Evolutionary conservation across 2,888 invertebrate species (phyloP), one percentile per base, ranked within the genome.

Genomic region (Asteroscopus sphinx): DNA sequence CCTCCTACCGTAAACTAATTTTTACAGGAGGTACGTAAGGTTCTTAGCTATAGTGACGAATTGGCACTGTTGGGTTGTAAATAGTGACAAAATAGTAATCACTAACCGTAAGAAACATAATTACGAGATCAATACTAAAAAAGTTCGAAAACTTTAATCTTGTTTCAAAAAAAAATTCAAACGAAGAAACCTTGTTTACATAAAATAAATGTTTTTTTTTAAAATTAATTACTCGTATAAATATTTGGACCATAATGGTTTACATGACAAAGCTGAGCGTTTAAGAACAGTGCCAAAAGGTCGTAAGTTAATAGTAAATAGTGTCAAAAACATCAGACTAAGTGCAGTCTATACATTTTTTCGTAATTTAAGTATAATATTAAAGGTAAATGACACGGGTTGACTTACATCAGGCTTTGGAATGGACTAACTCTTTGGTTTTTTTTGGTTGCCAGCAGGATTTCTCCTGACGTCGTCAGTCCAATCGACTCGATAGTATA

Each of bases 291-390:
- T 73, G 73, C 69, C 76, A 69, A 45, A 13, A 12, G 1, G 53
- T 62, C 61, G 36, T 26, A 17, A 6, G 35, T 33, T 28, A 44
- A 81, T 76, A 71, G 82, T 83, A 86, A 86, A 57, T 13, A 82
- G 67, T 75, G 65, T 82, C 76, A 78, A 85, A 86, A 85, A 83
- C 33, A 69, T 83, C 79, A 82, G 74, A 84, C 84, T 80, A 80
- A 67, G 68, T 74, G 77, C 80, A 82, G 81, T 81, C 82, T 79
- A 77, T 80, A 60, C 45, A 67, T 53, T 68, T n/a, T 37, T 25
- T 64, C 17, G 21, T 54, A 61, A 17, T 55, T 15, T 21, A 36
- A 51, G 30, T 51, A 41, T 40, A 68, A 21, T 45, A 62, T 13
- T 28, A 28, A 60, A 15, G n/a, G 16, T 21, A 30, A 5, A 7